Evolutionary conservation across 1,140 invertebrate genomes (phyloP).

Genomic region (Drosophila nikananu): DNA sequence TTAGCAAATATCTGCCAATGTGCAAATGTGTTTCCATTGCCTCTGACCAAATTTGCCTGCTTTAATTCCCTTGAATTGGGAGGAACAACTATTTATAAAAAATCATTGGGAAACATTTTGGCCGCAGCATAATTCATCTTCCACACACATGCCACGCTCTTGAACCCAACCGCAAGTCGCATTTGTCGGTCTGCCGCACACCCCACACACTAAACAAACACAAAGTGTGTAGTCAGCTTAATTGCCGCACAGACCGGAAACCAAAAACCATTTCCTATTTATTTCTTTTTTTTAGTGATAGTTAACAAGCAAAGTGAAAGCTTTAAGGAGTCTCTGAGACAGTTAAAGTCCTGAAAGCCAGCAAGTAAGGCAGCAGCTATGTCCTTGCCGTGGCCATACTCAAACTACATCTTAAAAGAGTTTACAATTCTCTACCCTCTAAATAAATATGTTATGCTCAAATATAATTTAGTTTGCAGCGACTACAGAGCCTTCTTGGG

Average conservation of each 20-base stretch:
- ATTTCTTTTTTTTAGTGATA: neutral
- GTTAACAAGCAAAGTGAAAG: neutral
- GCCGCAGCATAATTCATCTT: constrained; percentile 2
- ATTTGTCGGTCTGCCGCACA: constrained; percentile 15
- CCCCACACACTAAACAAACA: neutral
- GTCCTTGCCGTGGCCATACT: neutral
- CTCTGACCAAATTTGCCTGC: no score
- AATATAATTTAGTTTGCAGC: neutral
- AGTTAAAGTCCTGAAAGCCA: neutral
- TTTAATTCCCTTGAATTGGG: neutral
- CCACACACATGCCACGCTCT: constrained; percentile 13
- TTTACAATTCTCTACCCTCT: neutral
- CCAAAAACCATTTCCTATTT: constrained; percentile 15
- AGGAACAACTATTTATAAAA: neutral
- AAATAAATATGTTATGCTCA: no score
- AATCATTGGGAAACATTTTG: neutral
- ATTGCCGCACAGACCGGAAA: constrained; percentile 33
- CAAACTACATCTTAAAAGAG: neutral
- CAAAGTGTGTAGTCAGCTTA: constrained; percentile 34
- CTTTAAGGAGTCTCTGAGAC: neutral
- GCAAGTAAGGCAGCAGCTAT: neutral
- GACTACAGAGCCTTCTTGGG: neutral
- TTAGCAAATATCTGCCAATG: no score
- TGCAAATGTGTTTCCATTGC: no score
- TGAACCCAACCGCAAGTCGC: constrained; percentile 25